Base-by-base conservation (phyloP, 2,113 vertebrate genomes). In the Aptenodytes patagonicus region DNA sequence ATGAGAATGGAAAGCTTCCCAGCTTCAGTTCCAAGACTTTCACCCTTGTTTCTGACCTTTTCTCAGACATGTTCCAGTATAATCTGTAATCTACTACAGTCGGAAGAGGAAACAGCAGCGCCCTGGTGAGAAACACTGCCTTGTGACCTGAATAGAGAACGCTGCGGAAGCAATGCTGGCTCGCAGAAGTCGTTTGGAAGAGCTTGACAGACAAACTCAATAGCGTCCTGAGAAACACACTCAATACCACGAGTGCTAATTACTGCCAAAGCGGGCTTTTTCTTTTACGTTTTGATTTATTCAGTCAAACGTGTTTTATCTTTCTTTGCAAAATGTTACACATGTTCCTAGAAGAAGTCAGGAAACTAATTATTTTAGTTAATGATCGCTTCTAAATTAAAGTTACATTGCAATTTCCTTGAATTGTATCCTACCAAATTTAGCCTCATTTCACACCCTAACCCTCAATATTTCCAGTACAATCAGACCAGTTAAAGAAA, bases 71-170 rank as follows among this genome's bases (percentile, higher is more conserved):
- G 96, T 97, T 97, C 97, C 97, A 98, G 97, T 83, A 86, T 97
- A 97, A 98, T 98, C 98, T 98, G 97, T 97, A 98, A 98, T 98
- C 98, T 98, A 80, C 96, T 96, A 89, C 71, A 97, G 97, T 97
- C 95, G 97, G 98, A 98, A 98, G 97, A 98, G 98, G 98, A 98
- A 98, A 97, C 95, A 98, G 95, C 96, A 97, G 97, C 51, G 69
- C 98, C 98, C 98, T 98, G 95, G 97, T 98, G 98, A 97, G 98
- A 98, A 98, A 97, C n/a, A 89, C 95, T 94, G 98, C 97, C 98
- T 98, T 98, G 97, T 97, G 98, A 98, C 98, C 97, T 82, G 75
- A 90, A 70, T 10, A 81, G 68, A 83, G 96, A 91, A 83, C 85
- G 61, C 84, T 70, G 95, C 64, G 85, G 97, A 98, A 98, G 98